Evolutionary conservation across 2,797 vertebrate genomes (phyloP), one percentile per base, ranked within the genome.

Genomic region (Danio choprae): DNA sequence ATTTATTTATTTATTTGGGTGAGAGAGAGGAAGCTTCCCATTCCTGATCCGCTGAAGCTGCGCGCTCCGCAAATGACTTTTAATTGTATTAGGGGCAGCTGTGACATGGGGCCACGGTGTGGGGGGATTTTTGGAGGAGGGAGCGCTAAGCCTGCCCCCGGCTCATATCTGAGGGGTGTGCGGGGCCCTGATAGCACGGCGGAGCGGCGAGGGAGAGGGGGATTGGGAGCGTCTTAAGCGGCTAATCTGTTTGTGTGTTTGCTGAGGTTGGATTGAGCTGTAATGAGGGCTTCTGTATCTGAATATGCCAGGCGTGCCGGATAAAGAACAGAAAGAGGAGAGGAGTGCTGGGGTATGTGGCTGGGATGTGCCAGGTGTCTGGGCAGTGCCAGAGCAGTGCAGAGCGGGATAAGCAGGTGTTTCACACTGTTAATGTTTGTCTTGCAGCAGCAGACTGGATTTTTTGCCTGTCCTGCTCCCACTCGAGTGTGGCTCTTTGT

Each of bases 211-310:
- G 92, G 89, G 92, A 93, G 91, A 91, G 90, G 91, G 89, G 92
- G 92, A 93, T 93, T 92, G 93, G 91, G 92, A 89, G 89, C 91
- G 82, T 92, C 90, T 93, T 84, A 85, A 89, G 86, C 85, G 2
- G 90, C 90, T 92, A 92, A 92, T 95, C 90, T 95, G 93, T 95
- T 94, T 95, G 93, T 94, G 93, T 94, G 93, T 94, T 95, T 94
- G 94, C 93, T 92, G 93, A 93, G 94, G 92, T 94, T 93, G 94
- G 93, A 95, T 95, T 94, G 94, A 94, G 93, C 92, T 88, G 91
- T 94, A 94, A 95, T 94, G 93, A 94, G 93, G 94, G 93, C 92
- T 92, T 91, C 93, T 91, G 92, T 95, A 95, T 94, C 94, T 95
- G 93, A 94, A 94, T 95, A 94, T 93, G 91, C 92, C 94, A 95